These are phyloP conservation scores for Pelodytes ibericus DNA, from an alignment of 2,797 vertebrate genomes.

Conservation along the genomic window DNA sequence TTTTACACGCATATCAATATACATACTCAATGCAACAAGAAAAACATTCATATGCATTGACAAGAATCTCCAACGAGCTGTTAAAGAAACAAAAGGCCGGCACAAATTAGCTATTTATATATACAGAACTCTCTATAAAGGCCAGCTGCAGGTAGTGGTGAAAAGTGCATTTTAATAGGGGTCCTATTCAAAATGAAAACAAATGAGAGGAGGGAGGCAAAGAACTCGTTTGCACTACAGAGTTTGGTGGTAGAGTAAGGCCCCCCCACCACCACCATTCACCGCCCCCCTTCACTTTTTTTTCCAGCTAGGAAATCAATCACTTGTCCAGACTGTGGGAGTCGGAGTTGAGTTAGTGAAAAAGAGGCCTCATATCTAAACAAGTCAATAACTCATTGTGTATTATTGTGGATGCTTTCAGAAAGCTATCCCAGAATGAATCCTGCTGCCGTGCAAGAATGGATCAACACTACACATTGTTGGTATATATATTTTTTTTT, in stretches of 20 bases:
- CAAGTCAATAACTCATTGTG: slow-evolving; percentile 89
- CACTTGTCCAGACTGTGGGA: slow-evolving; percentile 84
- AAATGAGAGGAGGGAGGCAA: slow-evolving; percentile 72
- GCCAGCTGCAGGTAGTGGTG: slow-evolving; percentile 82
- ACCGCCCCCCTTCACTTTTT: slow-evolving; percentile 73
- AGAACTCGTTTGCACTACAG: slow-evolving; percentile 80
- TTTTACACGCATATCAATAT: slow-evolving; percentile 60
- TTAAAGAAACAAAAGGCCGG: slow-evolving; percentile 76
- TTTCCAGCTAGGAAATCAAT: slow-evolving; percentile 82
- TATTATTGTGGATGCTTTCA: slow-evolving; percentile 73
- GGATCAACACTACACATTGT: slow-evolving; percentile 58
- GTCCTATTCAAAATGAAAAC: slow-evolving; percentile 75
- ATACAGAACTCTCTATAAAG: slow-evolving; percentile 81
- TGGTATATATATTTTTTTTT: slow-evolving; percentile 65
- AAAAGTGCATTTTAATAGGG: slow-evolving; percentile 84
- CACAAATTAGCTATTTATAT: slow-evolving; percentile 85
- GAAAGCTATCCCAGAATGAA: slow-evolving; percentile 67
- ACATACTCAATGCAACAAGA: slow-evolving; percentile 63
- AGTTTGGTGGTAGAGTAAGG: slow-evolving; percentile 74
- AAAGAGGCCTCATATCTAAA: slow-evolving; percentile 80
- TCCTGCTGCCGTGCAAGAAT: slow-evolving; percentile 74
- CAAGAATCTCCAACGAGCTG: slow-evolving; percentile 72
- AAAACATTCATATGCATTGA: slow-evolving; percentile 70
- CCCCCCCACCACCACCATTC: too few species aligned
- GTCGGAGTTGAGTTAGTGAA: slow-evolving; percentile 81